Evolutionary conservation across 2,797 vertebrate genomes (phyloP).

Genomic region (Rhodeus uyekii): DNA sequence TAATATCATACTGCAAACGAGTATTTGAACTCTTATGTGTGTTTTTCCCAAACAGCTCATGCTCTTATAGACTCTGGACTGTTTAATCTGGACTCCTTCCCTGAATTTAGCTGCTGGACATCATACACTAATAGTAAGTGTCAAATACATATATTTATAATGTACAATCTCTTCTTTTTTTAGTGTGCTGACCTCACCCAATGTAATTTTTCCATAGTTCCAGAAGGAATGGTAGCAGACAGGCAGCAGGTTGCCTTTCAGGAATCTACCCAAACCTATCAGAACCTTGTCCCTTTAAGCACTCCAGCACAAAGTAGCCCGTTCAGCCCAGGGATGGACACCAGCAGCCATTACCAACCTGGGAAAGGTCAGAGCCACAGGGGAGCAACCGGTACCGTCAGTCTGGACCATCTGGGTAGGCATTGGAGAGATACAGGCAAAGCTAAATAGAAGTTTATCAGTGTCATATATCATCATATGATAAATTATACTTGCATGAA

Average conservation of each 20-base stretch:
- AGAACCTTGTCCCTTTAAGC: constrained; percentile 69
- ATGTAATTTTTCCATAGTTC: constrained; percentile 8
- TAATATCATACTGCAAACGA: background rate
- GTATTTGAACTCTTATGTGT: background rate
- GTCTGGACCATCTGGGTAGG: constrained; percentile 12
- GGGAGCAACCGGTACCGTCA: constrained; percentile 29
- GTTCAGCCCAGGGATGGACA: constrained; percentile 68
- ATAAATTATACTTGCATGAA: background rate
- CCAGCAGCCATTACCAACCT: constrained; percentile 66
- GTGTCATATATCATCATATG: background rate
- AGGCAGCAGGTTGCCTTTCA: constrained; percentile 68
- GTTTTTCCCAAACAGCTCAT: background rate
- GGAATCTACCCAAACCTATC: constrained; percentile 74
- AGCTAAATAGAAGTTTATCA: background rate
- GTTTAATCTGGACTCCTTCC: constrained; percentile 75
- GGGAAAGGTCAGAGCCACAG: constrained; percentile 52
- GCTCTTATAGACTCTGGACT: constrained; percentile 64
- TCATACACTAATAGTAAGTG: constrained; percentile 74
- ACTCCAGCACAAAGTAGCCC: constrained; percentile 59
- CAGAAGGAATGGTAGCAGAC: constrained; percentile 67
- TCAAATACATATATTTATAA: background rate
- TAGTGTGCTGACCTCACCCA: background rate
- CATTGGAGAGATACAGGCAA: background rate
- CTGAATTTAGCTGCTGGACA: constrained; percentile 77
- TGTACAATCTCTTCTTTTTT: background rate